Evolutionary conservation across 2,113 vertebrate genomes (phyloP).

Genomic region (Odontesthes bonariensis): DNA sequence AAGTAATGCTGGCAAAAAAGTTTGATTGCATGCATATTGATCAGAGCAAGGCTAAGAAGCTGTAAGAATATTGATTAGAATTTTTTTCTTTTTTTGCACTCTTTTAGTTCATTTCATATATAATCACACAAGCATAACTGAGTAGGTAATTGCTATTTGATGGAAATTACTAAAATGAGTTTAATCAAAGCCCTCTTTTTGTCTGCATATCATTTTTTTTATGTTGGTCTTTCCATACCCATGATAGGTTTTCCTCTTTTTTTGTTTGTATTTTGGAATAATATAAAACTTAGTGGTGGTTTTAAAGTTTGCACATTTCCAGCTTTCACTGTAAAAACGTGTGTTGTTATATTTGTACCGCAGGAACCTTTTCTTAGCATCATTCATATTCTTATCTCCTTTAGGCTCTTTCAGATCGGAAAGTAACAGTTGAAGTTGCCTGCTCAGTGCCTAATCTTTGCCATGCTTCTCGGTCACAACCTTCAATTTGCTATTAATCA

Average conservation of each 20-base stretch:
- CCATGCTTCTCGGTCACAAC: neutral
- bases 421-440: conserved; percentile 5
- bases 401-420: conserved; percentile 7
- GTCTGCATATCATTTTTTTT: neutral
- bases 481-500: neutral
- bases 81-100: conserved; percentile 23
- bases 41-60: conserved; percentile 69
- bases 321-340: neutral
- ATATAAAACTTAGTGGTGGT: neutral
- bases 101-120: conserved; percentile 37
- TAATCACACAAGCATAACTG: neutral
- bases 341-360: neutral
- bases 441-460: neutral
- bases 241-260: neutral
- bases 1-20: conserved; percentile 70
- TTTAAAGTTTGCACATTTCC: neutral
- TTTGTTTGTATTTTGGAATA: neutral
- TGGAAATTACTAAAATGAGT: neutral
- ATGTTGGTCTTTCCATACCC: neutral
- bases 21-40: conserved; percentile 81
- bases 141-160: neutral
- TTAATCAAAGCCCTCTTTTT: neutral
- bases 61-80: conserved; percentile 75
- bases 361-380: neutral
- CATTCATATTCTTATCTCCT: neutral